Evolutionary conservation across 2,797 vertebrate species (phyloP), one percentile per base, ranked within the genome.

Genomic region (Lacerta bilineata): DNA sequence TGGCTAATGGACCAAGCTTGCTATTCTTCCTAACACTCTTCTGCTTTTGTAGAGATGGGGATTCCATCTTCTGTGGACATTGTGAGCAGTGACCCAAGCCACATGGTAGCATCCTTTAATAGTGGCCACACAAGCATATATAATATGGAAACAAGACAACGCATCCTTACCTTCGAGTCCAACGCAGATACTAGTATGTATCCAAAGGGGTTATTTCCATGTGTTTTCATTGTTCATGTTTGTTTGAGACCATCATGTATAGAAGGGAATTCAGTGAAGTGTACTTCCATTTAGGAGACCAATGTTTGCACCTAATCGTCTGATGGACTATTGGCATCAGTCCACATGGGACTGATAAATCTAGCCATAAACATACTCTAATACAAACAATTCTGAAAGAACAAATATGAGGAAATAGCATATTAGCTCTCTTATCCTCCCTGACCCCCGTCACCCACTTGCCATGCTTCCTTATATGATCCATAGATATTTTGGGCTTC

Each of bases 101-200:
- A 99, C 94, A 98, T 99, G 97, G 99, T 99, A 92, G 97, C 98
- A 11, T 98, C 99, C 50, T 99, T 99, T 97, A 98, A 97, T 89
- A 99, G 97, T 59, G 99, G 99, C 10, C 97, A 98, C 93, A 98
- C 98, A 39, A 98, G 98, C 90, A 98, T 99, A 95, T 99, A 99
- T 96, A 99, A 99, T 96, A 99, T 99, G 98, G 99, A 99, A 95
- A 99, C 99, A 1, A 96, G 96, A 5, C 99, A 99, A 90, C 96
- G 98, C 90, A 97, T 99, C 94, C 98, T 99, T 94, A 99, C 96
- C 69, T 96, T 99, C 93, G 99, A 99, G 94, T 98, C 98, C 50
- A 97, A 88, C 82, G 90, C 96, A 89, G 98, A 98, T 93, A 96
- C 96, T 71, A 97, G 98, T 99, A 97, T 13, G 96, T 96, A 95